phyloP scores from a whole-genome alignment of 2,113 vertebrate genomes.

The Xenopus laevis region DNA sequence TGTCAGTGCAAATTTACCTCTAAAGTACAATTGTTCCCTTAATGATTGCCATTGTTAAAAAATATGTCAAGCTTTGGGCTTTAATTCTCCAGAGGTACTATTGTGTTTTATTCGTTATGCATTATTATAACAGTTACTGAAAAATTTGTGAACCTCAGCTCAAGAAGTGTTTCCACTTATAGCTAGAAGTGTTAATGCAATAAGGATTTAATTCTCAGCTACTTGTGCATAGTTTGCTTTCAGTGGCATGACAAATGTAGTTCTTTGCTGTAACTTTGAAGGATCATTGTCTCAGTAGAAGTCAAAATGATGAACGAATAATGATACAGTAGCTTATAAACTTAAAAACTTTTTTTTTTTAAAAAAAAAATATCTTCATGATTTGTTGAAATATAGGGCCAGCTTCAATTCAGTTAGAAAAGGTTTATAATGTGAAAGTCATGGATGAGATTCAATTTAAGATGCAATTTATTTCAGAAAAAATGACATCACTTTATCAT shows the following conservation, averaged over 20 bases:
- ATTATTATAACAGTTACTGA: constrained; percentile 29
- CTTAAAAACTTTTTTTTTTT: too few species aligned
- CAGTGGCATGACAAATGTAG: background rate
- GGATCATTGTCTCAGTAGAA: too few species aligned
- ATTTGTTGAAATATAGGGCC: too few species aligned
- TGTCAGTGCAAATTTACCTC: constrained; percentile 26
- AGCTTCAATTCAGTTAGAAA: too few species aligned
- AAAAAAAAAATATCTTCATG: too few species aligned
- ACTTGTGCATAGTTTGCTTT: constrained; percentile 12
- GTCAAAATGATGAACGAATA: too few species aligned
- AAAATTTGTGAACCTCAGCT: constrained; percentile 23
- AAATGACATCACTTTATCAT: too few species aligned
- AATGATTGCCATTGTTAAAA: constrained; percentile 35
- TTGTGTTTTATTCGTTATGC: constrained; percentile 5
- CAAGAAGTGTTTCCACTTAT: constrained; percentile 31
- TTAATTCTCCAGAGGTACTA: constrained; percentile 28
- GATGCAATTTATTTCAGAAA: too few species aligned
- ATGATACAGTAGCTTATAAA: too few species aligned
- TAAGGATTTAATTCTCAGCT: constrained; percentile 30
- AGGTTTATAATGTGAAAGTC: too few species aligned
- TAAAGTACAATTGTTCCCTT: constrained; percentile 36
- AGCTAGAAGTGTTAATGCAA: constrained; percentile 26
- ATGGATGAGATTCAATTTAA: too few species aligned
- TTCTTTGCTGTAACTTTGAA: too few species aligned
- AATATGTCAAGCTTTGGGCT: constrained; percentile 15